These are phyloP conservation scores for Patella vulgata DNA, from an alignment of 1,140 invertebrate species.

Conservation along the genomic window DNA sequence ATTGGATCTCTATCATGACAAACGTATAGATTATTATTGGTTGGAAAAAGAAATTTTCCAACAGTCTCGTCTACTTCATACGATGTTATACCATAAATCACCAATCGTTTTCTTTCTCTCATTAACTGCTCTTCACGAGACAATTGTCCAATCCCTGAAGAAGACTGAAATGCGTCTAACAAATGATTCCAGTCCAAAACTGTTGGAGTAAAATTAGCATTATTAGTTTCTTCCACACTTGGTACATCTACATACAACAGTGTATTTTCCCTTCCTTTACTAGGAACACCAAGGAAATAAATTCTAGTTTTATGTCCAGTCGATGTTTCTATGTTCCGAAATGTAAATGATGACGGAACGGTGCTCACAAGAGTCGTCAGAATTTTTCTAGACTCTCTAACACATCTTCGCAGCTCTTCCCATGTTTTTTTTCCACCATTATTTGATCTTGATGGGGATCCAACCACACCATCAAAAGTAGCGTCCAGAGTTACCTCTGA, in stretches of 20 bases:
- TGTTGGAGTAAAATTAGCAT: slow-evolving; percentile 56
- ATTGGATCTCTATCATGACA: slow-evolving; percentile 79
- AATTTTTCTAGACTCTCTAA: slow-evolving; percentile 78
- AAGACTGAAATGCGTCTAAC: slow-evolving; percentile 79
- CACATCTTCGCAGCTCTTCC: slow-evolving; percentile 82
- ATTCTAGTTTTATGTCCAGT: slow-evolving; percentile 68
- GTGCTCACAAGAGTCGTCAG: slow-evolving; percentile 66
- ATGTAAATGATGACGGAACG: slow-evolving; percentile 64
- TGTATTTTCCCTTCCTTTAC: slow-evolving; percentile 87
- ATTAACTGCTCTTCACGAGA: slow-evolving; percentile 88
- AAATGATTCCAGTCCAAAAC: slow-evolving; percentile 77
- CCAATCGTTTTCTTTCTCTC: slow-evolving; percentile 86
- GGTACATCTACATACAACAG: slow-evolving; percentile 84
- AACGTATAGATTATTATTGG: slow-evolving; percentile 84
- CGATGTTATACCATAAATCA: slow-evolving; percentile 92
- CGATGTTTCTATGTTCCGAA: slow-evolving; percentile 78
- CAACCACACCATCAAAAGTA: slow-evolving; percentile 28
- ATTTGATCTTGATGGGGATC: slow-evolving; percentile 26
- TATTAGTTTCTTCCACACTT: slow-evolving; percentile 59
- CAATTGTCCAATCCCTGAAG: slow-evolving; percentile 70
- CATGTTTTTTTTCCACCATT: slow-evolving; percentile 69
- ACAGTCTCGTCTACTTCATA: slow-evolving; percentile 86
- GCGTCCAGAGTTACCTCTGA: slow-evolving; percentile 44
- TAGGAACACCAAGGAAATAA: slow-evolving; percentile 88
- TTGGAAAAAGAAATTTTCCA: slow-evolving; percentile 90